Evolutionary conservation across 1,140 invertebrate genomes (phyloP).

Genomic region (Drosophila kohkoa): DNA sequence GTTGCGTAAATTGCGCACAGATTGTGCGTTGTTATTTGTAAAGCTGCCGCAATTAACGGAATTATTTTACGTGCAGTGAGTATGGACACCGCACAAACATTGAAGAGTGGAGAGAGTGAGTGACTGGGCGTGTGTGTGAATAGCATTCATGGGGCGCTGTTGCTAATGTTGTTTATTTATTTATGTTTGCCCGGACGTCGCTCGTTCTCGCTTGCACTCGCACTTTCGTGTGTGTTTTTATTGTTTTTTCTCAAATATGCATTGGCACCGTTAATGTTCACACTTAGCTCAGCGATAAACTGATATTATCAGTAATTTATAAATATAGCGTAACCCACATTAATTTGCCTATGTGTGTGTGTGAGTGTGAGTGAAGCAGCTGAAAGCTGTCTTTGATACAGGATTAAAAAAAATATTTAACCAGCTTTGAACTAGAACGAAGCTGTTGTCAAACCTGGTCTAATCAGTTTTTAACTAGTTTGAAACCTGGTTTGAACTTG

Average conservation of each 20-base stretch:
- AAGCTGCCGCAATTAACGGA: conserved; percentile 59
- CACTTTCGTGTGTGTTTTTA: conserved; percentile 5
- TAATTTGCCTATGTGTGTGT: background rate
- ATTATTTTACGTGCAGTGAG: conserved; percentile 33
- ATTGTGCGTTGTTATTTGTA: conserved; percentile 52
- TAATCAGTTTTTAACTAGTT: background rate
- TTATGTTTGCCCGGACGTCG: conserved; percentile 36
- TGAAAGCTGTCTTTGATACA: background rate
- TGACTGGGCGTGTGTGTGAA: background rate
- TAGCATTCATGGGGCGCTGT: conserved; percentile 1
- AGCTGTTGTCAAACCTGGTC: background rate
- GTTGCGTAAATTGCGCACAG: conserved; percentile 46
- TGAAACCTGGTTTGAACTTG: conserved; percentile 1
- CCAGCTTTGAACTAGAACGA: background rate
- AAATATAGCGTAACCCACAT: background rate
- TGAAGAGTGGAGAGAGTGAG: background rate
- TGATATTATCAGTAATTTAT: conserved; percentile 12
- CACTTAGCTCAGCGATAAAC: conserved; percentile 36
- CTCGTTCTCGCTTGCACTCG: conserved; percentile 6
- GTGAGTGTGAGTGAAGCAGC: background rate
- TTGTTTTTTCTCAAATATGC: conserved; percentile 38
- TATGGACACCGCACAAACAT: background rate
- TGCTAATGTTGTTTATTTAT: conserved; percentile 56
- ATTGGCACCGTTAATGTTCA: conserved; percentile 53
- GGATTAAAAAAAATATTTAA: background rate